A percentile compares a stretch with the other conserved stretches of the same genome.
These are phyloP conservation scores for Pampus argenteus DNA, from an alignment of 2,797 vertebrate species.

Conservation along the genomic window DNA sequence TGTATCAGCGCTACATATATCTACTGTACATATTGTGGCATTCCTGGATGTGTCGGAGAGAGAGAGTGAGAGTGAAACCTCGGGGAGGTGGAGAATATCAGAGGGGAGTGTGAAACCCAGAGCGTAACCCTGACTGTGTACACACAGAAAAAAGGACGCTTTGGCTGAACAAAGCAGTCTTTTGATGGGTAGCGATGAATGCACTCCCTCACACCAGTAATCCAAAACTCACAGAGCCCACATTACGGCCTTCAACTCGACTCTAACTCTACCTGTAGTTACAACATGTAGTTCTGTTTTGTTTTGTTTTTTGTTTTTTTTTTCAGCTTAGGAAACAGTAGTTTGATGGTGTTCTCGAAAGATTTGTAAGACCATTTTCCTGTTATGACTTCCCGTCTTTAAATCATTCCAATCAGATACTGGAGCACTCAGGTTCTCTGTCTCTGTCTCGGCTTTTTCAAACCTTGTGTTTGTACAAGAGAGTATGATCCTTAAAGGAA, in stretches of 20 bases:
- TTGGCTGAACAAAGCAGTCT: conserved; percentile 73
- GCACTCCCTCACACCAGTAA: conserved; percentile 77
- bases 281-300: no score
- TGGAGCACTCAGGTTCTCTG: conserved; percentile 54
- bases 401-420: conserved; percentile 73
- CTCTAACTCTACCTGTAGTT: conserved; percentile 66
- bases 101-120: conserved; percentile 81
- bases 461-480: conserved; percentile 18
- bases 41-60: conserved; percentile 30
- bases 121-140: conserved; percentile 62
- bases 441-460: conserved; percentile 53
- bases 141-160: conserved; percentile 48
- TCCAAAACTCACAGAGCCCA: conserved; percentile 69
- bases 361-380: conserved; percentile 39
- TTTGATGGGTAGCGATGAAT: conserved; percentile 79
- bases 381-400: conserved; percentile 44
- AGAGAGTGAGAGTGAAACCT: conserved; percentile 59
- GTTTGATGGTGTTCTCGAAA: conserved; percentile 55
- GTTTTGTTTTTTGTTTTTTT: no score
- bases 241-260: conserved; percentile 53
- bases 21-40: conserved; percentile 2
- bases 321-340: conserved; percentile 49
- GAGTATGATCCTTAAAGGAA: conserved; percentile 36
- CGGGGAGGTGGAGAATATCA: conserved; percentile 83
- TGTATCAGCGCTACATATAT: conserved; percentile 33